phyloP scores from a whole-genome alignment of 2,113 vertebrate species.

The Lucifuga dentata region DNA sequence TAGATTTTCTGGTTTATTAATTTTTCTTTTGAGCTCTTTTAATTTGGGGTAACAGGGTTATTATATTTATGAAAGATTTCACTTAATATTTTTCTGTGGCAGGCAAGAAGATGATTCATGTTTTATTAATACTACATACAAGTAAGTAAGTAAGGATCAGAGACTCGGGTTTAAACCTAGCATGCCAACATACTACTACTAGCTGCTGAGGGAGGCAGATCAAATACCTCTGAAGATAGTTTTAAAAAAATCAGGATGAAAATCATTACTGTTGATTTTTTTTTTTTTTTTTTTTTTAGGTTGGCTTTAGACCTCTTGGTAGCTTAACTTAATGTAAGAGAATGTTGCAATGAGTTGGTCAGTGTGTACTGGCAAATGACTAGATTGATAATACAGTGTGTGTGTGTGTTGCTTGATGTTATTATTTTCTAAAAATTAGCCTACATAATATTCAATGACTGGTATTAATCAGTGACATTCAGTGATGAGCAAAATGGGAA shows the following conservation, averaged over 20 bases:
- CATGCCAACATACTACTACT: slow-evolving; percentile 73
- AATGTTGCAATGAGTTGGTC: slow-evolving; percentile 27
- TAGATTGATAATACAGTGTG: too few relatives aligned
- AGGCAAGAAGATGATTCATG: slow-evolving; percentile 66
- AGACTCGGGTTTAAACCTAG: slow-evolving; percentile 69
- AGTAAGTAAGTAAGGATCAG: slow-evolving; percentile 74
- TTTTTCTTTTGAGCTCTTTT: slow-evolving; percentile 26
- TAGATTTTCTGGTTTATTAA: slow-evolving; percentile 17
- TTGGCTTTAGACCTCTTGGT: slow-evolving; percentile 56
- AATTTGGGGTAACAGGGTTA: slow-evolving; percentile 47
- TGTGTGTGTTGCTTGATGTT: neutral
- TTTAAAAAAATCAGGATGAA: slow-evolving; percentile 60
- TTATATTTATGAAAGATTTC: slow-evolving; percentile 66
- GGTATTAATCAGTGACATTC: neutral
- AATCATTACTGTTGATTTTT: slow-evolving; percentile 71
- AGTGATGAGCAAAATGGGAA: neutral
- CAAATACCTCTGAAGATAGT: slow-evolving; percentile 78
- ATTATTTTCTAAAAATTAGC: neutral
- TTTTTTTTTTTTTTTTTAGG: slow-evolving; percentile 47
- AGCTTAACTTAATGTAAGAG: slow-evolving; percentile 31
- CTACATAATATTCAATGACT: neutral
- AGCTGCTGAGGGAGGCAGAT: slow-evolving; percentile 74
- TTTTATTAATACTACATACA: slow-evolving; percentile 77
- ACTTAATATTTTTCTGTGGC: slow-evolving; percentile 68
- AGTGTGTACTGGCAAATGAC: too few relatives aligned